Conservation (phyloP, 2,113 vertebrate genomes). For the Gila orcuttii region DNA sequence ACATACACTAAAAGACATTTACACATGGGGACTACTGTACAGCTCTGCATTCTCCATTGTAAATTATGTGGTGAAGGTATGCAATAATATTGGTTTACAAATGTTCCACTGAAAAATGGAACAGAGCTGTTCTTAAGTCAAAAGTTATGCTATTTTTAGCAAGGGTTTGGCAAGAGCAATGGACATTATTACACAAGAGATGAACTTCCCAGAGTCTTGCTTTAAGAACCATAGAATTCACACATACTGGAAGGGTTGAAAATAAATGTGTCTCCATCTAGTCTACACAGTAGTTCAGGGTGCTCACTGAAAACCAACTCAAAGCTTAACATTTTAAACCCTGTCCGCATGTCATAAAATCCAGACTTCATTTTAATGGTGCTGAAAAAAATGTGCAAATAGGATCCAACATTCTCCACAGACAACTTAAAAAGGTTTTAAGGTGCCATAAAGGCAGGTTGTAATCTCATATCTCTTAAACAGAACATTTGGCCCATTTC, state of each 20-base stretch:
- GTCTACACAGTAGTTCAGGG: neutral
- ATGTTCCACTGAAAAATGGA: slow-evolving; percentile 9
- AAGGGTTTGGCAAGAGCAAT: slow-evolving; percentile 2
- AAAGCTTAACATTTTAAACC: neutral
- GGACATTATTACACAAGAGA: neutral
- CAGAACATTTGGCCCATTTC: neutral
- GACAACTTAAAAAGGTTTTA: neutral
- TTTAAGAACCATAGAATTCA: neutral
- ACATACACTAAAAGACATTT: neutral
- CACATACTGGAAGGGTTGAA: neutral
- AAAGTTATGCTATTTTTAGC: slow-evolving; percentile 5
- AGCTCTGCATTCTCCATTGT: neutral
- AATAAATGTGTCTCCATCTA: neutral
- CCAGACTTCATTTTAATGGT: neutral
- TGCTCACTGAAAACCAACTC: neutral
- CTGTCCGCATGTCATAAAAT: neutral
- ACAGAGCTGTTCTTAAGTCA: neutral
- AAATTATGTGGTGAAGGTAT: slow-evolving; percentile 3
- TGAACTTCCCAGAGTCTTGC: neutral
- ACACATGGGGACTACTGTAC: neutral
- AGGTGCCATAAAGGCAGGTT: neutral
- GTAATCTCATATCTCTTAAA: slow-evolving; percentile 21
- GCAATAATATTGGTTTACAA: neutral
- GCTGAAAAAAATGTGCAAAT: neutral
- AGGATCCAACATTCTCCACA: neutral